Evolutionary conservation across 1,140 invertebrate genomes (phyloP).

Genomic region (Musca vetustissima): DNA sequence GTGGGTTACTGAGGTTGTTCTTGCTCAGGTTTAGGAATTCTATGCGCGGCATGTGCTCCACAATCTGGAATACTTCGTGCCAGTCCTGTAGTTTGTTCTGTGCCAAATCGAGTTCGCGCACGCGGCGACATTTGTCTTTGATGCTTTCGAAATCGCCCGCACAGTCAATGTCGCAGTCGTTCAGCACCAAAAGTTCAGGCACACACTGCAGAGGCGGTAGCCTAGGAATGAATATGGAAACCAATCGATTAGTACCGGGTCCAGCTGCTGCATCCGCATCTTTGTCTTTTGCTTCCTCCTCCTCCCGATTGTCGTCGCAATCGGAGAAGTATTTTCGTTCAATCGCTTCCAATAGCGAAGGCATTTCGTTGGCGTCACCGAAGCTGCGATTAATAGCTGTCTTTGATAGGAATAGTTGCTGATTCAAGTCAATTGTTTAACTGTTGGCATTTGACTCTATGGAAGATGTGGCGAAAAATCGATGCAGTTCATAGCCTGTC

Average conservation of each 20-base stretch:
- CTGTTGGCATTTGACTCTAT: not conserved
- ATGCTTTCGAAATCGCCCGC: slow-evolving; percentile 79
- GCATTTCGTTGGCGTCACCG: slow-evolving; percentile 59
- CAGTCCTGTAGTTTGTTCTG: slow-evolving; percentile 85
- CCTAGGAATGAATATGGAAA: slow-evolving; percentile 82
- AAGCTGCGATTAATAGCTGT: not conserved
- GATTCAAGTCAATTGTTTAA: too few relatives aligned
- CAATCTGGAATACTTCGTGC: slow-evolving; percentile 82
- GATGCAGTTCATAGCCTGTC: too few relatives aligned
- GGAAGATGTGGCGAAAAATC: not conserved
- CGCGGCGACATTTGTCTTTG: slow-evolving; percentile 78
- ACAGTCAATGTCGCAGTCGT: slow-evolving; percentile 83
- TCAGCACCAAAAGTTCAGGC: slow-evolving; percentile 82
- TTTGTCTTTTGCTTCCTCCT: slow-evolving; percentile 37
- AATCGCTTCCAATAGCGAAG: slow-evolving; percentile 80
- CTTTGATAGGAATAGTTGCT: not conserved
- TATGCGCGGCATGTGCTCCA: slow-evolving; percentile 82
- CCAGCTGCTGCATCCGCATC: slow-evolving; percentile 30
- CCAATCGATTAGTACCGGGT: slow-evolving; percentile 62
- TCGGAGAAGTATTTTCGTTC: slow-evolving; percentile 73
- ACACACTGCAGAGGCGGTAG: slow-evolving; percentile 73
- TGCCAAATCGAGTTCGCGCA: slow-evolving; percentile 86
- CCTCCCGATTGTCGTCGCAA: slow-evolving; percentile 38
- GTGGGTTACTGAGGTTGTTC: slow-evolving; percentile 73
- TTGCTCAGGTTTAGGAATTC: slow-evolving; percentile 90